Base-by-base conservation (phyloP, 2,888 invertebrate species). In the Oscheius myriophilus region DNA sequence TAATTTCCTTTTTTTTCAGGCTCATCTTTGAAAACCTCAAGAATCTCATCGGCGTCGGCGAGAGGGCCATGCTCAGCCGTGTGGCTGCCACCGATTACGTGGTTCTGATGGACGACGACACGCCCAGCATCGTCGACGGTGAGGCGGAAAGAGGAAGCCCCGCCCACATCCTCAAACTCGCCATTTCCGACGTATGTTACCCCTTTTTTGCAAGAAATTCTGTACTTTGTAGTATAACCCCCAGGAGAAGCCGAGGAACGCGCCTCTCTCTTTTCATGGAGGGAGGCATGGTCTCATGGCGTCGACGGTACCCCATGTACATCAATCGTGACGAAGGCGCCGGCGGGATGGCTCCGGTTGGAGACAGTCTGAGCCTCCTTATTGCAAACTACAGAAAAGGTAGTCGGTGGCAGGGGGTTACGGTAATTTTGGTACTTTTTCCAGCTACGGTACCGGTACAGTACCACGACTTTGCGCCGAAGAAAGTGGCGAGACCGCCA, bases 221-320 rank as follows among this genome's bases (percentile, higher is more conserved):
- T 23, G 11, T 33, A 51, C 12, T 39, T 59, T 70, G 18, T 62
- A 75, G 71, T 78, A 76, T 55, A 75, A 71, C 53, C 23, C 62
- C 11, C 66, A 69, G 9, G 63, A 61, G 42, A 67, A 65, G 16
- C 73, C 71, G 25, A 71, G 72, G 55, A 62, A 72, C 9, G 58
- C 52, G 0, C 82, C 82, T 0, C 33, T 83, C 23, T 0, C 33
- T 83, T 21, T 75, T 79, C 49, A 74, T 84, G 71, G 76, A 83
- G 23, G 82, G 83, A 21, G 84, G 84, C 4, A 84, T 83, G 67
- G 54, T 69, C 16, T 61, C 62, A 26, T 84, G 83, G 83, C 70
- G 76, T 63, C 58, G 58, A 0, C 69, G 73, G 12, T 80, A 78
- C 62, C 77, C 78, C 45, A 67, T 58, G 49, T 78, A 73, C 53